phyloP scores from a whole-genome alignment of 30 jellyfish, hydroid and myxozoan genomes.

The Turritopsis rubra region DNA sequence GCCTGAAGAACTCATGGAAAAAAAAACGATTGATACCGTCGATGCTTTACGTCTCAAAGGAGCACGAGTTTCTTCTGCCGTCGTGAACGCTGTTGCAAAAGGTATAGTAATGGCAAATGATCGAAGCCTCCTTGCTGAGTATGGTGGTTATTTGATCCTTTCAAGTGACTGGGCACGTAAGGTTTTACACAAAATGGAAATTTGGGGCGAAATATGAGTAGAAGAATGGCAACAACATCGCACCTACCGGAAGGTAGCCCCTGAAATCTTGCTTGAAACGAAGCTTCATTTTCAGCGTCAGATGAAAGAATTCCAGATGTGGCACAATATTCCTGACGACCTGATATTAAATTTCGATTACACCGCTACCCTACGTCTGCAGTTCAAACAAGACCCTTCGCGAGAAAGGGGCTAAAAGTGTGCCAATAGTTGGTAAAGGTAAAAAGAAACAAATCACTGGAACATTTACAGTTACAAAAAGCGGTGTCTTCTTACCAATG shows the following conservation, averaged over 20 bases:
- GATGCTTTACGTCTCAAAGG: background rate
- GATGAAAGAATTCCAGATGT: background rate
- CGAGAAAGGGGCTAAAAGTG: conserved; percentile 28
- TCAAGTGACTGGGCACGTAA: conserved; percentile 3
- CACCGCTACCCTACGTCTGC: conserved; percentile 24
- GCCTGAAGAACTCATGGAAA: too few relatives aligned
- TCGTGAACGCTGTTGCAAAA: conserved; percentile 21
- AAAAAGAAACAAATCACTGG: conserved; percentile 16
- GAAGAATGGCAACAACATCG: background rate
- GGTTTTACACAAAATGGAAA: conserved; percentile 28
- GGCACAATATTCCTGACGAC: conserved; percentile 40
- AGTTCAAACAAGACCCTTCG: conserved; percentile 9
- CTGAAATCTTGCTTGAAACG: conserved; percentile 1
- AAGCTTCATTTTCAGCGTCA: conserved; percentile 30
- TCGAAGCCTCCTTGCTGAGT: too few relatives aligned
- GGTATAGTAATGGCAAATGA: conserved; percentile 17
- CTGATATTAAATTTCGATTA: conserved; percentile 33
- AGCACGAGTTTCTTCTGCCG: background rate
- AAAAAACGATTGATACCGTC: too few relatives aligned
- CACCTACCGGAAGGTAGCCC: background rate
- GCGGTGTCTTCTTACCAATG: conserved; percentile 44
- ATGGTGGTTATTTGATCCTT: background rate
- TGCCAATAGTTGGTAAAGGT: conserved; percentile 27
- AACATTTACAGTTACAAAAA: conserved; percentile 12
- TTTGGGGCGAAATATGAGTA: background rate